A percentile compares a stretch with the other conserved stretches of the same genome.
phyloP scores from a whole-genome alignment of 1,140 invertebrate species.

The Trichomalopsis sarcophagae region DNA sequence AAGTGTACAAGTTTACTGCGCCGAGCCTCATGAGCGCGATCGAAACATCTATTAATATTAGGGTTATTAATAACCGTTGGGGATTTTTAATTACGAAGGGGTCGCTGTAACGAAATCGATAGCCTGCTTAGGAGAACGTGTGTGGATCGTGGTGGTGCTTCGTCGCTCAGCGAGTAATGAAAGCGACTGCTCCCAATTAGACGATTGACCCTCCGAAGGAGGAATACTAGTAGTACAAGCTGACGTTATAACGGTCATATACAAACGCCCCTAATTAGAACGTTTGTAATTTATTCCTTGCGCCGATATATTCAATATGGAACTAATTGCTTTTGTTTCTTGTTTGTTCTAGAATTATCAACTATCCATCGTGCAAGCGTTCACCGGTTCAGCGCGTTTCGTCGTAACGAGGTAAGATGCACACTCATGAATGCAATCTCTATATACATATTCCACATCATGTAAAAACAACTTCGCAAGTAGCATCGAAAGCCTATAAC shows the following conservation, averaged over 20 bases:
- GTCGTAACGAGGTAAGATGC: background rate
- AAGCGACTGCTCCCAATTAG: background rate
- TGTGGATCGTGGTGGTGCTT: background rate
- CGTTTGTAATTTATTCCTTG: background rate
- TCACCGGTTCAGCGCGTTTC: background rate
- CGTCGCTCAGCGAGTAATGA: background rate
- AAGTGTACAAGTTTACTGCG: constrained; percentile 22
- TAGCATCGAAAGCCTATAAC: background rate
- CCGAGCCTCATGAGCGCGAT: background rate
- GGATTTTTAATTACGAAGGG: background rate
- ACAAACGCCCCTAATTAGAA: background rate
- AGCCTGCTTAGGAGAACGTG: background rate
- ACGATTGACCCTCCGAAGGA: background rate
- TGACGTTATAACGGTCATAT: background rate
- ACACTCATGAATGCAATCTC: background rate
- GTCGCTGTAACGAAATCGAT: background rate
- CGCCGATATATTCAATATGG: background rate
- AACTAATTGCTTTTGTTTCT: background rate
- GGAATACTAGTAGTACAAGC: background rate
- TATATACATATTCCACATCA: background rate
- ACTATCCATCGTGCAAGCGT: background rate
- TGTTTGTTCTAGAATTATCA: constrained; percentile 13
- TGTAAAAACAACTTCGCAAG: background rate
- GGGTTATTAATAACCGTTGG: constrained; percentile 23
- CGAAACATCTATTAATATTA: constrained; percentile 18